Percentiles rank a stretch among this genome's conserved stretches.
These are phyloP conservation scores for Nomada flava DNA, from an alignment of 2,888 invertebrate species.

Conservation along the genomic window DNA sequence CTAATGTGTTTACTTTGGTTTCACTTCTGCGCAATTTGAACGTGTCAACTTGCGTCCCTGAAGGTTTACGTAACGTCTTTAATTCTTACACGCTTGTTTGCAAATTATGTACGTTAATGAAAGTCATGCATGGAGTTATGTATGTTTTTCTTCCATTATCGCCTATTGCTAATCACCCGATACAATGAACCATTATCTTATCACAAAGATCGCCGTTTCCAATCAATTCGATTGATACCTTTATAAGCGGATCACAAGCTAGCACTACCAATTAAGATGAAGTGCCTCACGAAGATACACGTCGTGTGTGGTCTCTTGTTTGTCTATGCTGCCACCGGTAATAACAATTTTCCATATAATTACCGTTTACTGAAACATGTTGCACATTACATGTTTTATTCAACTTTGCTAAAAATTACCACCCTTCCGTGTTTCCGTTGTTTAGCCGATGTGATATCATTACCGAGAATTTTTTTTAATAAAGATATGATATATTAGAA, in stretches of 20 bases:
- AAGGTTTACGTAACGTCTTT: not conserved
- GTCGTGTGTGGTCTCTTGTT: constrained; percentile 66
- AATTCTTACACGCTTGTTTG: not conserved
- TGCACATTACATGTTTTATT: not conserved
- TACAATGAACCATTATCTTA: constrained; percentile 47
- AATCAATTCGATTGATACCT: constrained; percentile 41
- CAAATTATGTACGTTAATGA: not conserved
- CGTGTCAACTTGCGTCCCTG: no score
- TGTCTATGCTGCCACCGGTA: constrained; percentile 65
- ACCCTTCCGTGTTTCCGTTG: not conserved
- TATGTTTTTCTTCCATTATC: not conserved
- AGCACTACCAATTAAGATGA: constrained; percentile 44
- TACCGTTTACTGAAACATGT: not conserved
- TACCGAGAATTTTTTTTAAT: not conserved
- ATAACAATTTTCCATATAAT: constrained; percentile 35
- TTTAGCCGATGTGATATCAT: not conserved
- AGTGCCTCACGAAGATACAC: constrained; percentile 68
- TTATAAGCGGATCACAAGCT: constrained; percentile 66
- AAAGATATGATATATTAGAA: no score
- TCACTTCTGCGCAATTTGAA: no score
- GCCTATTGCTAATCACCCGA: not conserved
- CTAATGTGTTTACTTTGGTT: no score
- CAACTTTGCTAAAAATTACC: not conserved
- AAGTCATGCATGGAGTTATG: not conserved
- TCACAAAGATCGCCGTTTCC: constrained; percentile 18